A percentile compares a stretch with the other conserved stretches of the same genome.
These are phyloP conservation scores for Polypterus senegalus DNA, from an alignment of 2,113 vertebrate genomes.

Conservation along the genomic window DNA sequence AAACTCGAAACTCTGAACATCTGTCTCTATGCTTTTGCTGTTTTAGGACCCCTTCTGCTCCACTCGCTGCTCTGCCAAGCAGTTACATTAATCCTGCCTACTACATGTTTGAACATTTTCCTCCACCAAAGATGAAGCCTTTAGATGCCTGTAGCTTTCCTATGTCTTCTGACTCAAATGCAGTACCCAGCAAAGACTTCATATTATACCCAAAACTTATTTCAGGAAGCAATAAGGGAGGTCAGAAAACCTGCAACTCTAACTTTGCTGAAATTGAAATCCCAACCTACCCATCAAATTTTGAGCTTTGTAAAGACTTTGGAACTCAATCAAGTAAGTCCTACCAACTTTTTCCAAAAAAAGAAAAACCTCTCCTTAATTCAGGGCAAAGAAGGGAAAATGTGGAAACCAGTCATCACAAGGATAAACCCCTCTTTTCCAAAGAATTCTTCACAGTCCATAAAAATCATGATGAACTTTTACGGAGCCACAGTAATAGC, in stretches of 20 bases:
- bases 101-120: constrained; percentile 68
- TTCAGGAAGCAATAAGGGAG: constrained; percentile 29
- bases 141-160: constrained; percentile 23
- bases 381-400: constrained; percentile 15
- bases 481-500: no score
- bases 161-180: constrained; percentile 27
- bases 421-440: constrained; percentile 24
- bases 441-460: constrained; percentile 13
- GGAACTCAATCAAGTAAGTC: constrained; percentile 32
- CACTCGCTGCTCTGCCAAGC: constrained; percentile 32
- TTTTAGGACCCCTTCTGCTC: constrained; percentile 37
- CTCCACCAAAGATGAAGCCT: constrained; percentile 20
- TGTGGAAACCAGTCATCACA: constrained; percentile 21
- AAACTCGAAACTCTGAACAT: no score
- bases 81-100: constrained; percentile 77
- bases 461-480: no score
- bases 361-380: constrained; percentile 25
- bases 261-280: constrained; percentile 66
- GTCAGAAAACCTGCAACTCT: constrained; percentile 36
- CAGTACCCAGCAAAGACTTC: constrained; percentile 42
- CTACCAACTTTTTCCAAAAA: constrained; percentile 56
- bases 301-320: constrained; percentile 25
- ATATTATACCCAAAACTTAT: constrained; percentile 46
- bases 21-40: not conserved
- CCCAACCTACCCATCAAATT: constrained; percentile 39